Base-by-base conservation (phyloP, 2,797 vertebrate genomes). In the Martes flavigula region DNA sequence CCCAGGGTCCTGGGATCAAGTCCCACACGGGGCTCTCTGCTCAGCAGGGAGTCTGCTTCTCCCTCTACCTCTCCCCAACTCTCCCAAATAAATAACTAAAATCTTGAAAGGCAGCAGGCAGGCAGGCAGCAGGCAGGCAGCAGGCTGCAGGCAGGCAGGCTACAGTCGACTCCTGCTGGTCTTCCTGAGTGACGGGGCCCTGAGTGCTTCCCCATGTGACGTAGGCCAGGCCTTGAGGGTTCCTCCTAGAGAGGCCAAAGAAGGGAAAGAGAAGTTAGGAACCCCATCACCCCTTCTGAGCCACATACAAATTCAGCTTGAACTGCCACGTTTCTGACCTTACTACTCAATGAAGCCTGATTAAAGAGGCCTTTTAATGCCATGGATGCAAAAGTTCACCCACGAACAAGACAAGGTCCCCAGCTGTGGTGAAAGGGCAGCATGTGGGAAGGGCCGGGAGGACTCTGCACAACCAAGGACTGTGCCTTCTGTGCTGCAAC, bases 401-500 rank as follows among this genome's bases (percentile, higher is more conserved):
- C 73, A 32, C 23, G 58, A 30, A 79, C 92, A 38, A 79, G 32
- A 56, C 81, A 40, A 27, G 77, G 25, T 73, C 38, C 68, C 27
- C 3, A 12, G 43, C 48, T 48, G 6, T 0, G 20, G 32, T 51
- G 51, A 32, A 92, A 75, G 58, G 13, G 9, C 30, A 43, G 58
- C 25, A 40, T 27, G 6, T 17, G 46, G 48, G 17, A 48, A 56
- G 85, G 35, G 2, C 27, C 2, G 0, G 15, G 0, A 48, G 13
- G 35, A 75, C 35, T 0, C 14, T 14, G 40, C 7, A 1, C 10
- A 20, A 1, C 40, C 10, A 32, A 46, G 70, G 35, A 27, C 51
- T 32, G 56, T 46, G 38, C n/a, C 6, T 4, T 64, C 21, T 43
- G 48, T 82, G 51, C 23, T 38, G 51, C 18, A 32, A 23, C 48